phyloP scores from a whole-genome alignment of 2,888 invertebrate species.

The Sminthurides aquaticus region DNA sequence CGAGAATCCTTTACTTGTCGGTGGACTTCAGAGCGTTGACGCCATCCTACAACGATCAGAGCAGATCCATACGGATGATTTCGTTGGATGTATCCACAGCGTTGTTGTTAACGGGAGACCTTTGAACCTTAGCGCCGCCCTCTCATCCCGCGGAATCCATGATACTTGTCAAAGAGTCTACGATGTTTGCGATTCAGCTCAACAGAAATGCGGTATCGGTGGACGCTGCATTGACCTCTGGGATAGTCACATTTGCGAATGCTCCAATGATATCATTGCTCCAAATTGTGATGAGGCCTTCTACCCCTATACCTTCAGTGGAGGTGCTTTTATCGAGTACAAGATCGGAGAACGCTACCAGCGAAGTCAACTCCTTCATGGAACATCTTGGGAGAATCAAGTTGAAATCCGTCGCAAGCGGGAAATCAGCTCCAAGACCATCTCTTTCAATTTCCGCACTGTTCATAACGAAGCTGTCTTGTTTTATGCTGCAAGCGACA shows the following conservation, averaged over 20 bases:
- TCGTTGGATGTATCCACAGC: conserved; percentile 88
- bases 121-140: conserved; percentile 70
- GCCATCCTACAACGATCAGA: conserved; percentile 80
- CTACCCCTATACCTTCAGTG: conserved; percentile 68
- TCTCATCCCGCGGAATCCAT: conserved; percentile 64
- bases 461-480: conserved; percentile 68
- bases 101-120: conserved; percentile 78
- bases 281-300: conserved; percentile 72
- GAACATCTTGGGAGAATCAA: conserved; percentile 48
- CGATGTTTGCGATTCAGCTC: conserved; percentile 42
- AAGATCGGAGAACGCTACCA: conserved; percentile 68
- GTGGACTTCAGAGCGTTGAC: conserved; percentile 76
- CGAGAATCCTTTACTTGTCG: conserved; percentile 75
- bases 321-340: conserved; percentile 71
- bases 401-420: conserved; percentile 52
- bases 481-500: conserved; percentile 78
- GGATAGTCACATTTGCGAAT: conserved; percentile 64
- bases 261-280: conserved; percentile 57
- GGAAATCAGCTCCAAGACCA: conserved; percentile 58
- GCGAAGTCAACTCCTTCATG: conserved; percentile 75
- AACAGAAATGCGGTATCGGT: conserved; percentile 49
- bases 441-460: conserved; percentile 75
- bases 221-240: conserved; percentile 77
- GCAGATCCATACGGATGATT: conserved; percentile 83
- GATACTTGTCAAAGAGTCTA: conserved; percentile 66